Evolutionary conservation across 2,888 invertebrate species (phyloP), one percentile per base, ranked within the genome.

Genomic region (Troilus luridus): DNA sequence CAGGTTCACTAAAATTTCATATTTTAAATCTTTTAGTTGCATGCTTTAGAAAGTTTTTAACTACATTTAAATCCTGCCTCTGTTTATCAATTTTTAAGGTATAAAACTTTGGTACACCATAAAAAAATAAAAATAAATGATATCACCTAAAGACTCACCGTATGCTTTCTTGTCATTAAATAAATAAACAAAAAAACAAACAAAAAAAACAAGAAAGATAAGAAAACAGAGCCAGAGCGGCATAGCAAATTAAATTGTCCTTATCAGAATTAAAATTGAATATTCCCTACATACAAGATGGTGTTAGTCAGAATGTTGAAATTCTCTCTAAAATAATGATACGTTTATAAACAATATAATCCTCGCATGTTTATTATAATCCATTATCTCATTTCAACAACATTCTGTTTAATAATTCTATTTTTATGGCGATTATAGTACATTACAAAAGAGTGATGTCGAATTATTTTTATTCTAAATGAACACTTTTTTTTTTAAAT

Each of bases 121-220:
- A 41, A 41, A 41, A n/a, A 41, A 41, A 41, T 24, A n/a, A 24
- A 67, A 67, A 67, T 24, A 24, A 41, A 41, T 24, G 11, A 24
- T 67, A 24, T 67, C 14, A 67, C 1, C 2, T 5, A 24, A 0
- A 67, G 19, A 77, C 72, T 77, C 72, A 77, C 72, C 72, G 27
- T 41, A 41, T 9, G 41, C 10, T 77, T 77, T 77, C 27, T 77
- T 77, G 21, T 77, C 72, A 77, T 77, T 77, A 77, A 77, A 77
- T 77, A 77, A 77, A 77, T 77, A 77, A 41, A 77, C 72, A 41
- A 77, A 91, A 67, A 89, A 56, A 91, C 67, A n/a, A 59, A 91
- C 77, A 24, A 90, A 88, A 3, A 58, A 92, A 92, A 93, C 93
- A 93, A 93, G 92, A 93, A 92, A 92, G 91, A 88, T 89, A 92